Conservation (phyloP, 2,113 vertebrate species). For the Alouatta palliata region DNA sequence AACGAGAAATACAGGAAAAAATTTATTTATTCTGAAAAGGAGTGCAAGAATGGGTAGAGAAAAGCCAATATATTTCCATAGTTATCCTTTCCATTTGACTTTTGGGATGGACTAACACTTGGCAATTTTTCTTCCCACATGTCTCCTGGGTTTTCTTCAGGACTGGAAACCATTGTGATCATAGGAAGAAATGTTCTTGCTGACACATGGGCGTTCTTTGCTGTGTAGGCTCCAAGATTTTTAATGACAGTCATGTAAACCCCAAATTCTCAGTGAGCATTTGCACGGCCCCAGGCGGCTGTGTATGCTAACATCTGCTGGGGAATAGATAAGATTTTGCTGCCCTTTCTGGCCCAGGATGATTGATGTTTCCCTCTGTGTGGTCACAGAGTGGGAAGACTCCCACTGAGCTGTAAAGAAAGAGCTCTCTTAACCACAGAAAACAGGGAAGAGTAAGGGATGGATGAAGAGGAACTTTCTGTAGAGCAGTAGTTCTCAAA, state of each 20-base stretch:
- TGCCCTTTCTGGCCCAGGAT: background rate
- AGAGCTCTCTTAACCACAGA: background rate
- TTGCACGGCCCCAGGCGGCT: background rate
- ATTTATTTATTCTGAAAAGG: background rate
- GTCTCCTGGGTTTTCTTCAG: background rate
- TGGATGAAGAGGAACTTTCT: background rate
- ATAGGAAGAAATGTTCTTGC: background rate
- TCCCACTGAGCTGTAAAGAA: background rate
- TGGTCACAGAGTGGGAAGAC: background rate
- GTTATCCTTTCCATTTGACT: constrained; percentile 51
- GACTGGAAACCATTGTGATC: constrained; percentile 38
- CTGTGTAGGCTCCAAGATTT: background rate
- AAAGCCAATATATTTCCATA: constrained; percentile 9
- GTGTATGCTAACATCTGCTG: background rate
- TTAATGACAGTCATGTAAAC: background rate
- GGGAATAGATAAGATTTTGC: background rate
- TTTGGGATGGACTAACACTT: constrained; percentile 15
- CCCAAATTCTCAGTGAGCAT: accelerated
- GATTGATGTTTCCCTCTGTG: constrained; percentile 27
- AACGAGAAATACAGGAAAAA: constrained; percentile 4
- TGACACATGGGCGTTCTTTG: constrained; percentile 43
- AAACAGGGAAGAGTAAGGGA: background rate
- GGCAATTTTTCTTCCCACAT: background rate
- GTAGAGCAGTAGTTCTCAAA: background rate
- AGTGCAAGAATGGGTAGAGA: background rate